Conservation (phyloP, 2,797 vertebrate genomes). For the Chrysocyon brachyurus region DNA sequence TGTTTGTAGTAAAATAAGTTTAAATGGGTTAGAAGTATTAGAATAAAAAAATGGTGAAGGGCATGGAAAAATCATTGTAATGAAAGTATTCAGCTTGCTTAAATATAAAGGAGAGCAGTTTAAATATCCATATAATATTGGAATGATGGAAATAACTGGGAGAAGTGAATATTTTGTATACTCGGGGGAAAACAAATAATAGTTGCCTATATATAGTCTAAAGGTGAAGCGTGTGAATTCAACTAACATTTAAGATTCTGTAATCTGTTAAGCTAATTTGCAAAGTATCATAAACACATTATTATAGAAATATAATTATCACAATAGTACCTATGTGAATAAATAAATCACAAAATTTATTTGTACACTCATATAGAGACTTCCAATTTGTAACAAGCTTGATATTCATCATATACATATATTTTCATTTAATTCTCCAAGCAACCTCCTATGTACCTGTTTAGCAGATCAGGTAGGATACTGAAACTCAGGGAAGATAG, state of each 20-base stretch:
- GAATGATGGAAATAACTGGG: not conserved
- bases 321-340: not conserved
- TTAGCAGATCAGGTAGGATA: not conserved
- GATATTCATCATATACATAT: not conserved
- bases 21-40: not conserved
- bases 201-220: not conserved
- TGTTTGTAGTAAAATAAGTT: not conserved
- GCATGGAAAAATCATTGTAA: not conserved
- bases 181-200: not conserved
- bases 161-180: not conserved
- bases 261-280: not conserved
- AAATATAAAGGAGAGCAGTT: conserved; percentile 4
- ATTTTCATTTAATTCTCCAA: not conserved
- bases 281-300: not conserved
- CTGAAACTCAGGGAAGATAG: not conserved
- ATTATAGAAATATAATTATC: not conserved
- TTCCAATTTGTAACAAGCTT: not conserved
- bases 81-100: not conserved
- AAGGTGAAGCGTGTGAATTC: not conserved
- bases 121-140: not conserved
- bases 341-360: not conserved
- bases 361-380: not conserved
- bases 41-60: not conserved
- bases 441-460: not conserved
- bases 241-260: not conserved